Percentiles rank a stretch among this genome's conserved stretches.
These are phyloP conservation scores for Semibalanus balanoides DNA, from an alignment of 1,140 invertebrate species.

Conservation along the genomic window DNA sequence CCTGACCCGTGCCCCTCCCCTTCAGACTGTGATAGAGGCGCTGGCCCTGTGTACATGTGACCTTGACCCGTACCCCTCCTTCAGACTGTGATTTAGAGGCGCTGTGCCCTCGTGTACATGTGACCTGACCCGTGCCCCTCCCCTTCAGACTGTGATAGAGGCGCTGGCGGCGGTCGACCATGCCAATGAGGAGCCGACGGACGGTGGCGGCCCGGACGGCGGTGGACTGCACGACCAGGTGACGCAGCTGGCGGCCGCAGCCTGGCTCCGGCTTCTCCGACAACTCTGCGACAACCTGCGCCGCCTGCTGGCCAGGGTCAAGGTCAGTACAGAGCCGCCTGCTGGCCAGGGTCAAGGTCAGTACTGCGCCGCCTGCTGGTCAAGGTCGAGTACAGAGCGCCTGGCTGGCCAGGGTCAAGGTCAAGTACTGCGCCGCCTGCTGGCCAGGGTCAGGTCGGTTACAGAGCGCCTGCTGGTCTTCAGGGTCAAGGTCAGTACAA, in stretches of 20 bases:
- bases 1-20: too few relatives aligned
- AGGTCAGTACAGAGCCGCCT: constrained; percentile 31
- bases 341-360: not conserved
- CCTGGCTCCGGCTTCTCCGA: constrained; percentile 64
- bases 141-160: not conserved
- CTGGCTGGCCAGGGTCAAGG: too few relatives aligned
- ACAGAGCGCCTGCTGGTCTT: too few relatives aligned
- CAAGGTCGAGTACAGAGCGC: too few relatives aligned
- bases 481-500: too few relatives aligned
- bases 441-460: too few relatives aligned
- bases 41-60: too few relatives aligned
- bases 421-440: too few relatives aligned
- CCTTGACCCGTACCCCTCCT: too few relatives aligned
- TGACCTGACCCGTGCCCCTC: not conserved
- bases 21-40: not conserved
- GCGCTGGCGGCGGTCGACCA: not conserved
- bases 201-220: not conserved
- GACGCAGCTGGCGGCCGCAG: constrained; percentile 21
- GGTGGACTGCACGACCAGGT: not conserved
- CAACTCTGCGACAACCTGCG: constrained; percentile 54
- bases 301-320: constrained; percentile 44
- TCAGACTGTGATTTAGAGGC: too few relatives aligned
- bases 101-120: not conserved
- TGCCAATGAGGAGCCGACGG: not conserved
- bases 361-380: too few relatives aligned